Evolutionary conservation across 2,888 invertebrate species (phyloP), one percentile per base, ranked within the genome.

Genomic region (Unio pictorum): DNA sequence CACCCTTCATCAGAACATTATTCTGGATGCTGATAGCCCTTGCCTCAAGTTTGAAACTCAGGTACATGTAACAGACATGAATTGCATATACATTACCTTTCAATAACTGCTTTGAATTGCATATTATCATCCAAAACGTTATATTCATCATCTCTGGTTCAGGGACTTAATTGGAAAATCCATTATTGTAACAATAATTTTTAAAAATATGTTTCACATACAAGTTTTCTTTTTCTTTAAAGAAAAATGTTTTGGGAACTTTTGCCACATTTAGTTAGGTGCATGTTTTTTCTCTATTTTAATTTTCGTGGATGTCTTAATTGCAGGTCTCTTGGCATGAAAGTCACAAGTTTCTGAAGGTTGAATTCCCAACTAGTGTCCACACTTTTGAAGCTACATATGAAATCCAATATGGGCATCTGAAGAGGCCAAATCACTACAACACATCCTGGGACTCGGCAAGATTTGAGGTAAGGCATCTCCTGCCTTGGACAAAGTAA

Each of bases 371-470:
- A 3, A 87, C 89, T 18, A 88, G 88, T 67, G 80, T 91, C 4
- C 80, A 80, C 62, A 73, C 86, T 18, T 74, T 81, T 17, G 81
- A 88, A 45, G 91, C 91, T 7, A 89, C 90, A 0, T 92, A 91
- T 78, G 91, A 91, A 67, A 90, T 90, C 26, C 92, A 92, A 82
- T 91, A 88, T 85, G 91, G 92, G 2, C 88, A 90, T 73, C 68
- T 91, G 5, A 84, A 88, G 69, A 79, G 91, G 34, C 90, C 91
- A 0, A 91, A 90, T n/a, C 91, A 91, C 75, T 86, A 81, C 63
- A 92, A 92, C 81, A 92, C 91, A 18, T 90, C 91, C 20, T 92
- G 91, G 91, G 91, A 92, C 78, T 89, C 89, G 78, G 91, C 92
- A 5, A 89, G 89, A 78, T 91, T 87, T 87, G 92, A 92, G 89